Conservation (phyloP, 2,797 vertebrate species). For the Simalia tracyae region DNA sequence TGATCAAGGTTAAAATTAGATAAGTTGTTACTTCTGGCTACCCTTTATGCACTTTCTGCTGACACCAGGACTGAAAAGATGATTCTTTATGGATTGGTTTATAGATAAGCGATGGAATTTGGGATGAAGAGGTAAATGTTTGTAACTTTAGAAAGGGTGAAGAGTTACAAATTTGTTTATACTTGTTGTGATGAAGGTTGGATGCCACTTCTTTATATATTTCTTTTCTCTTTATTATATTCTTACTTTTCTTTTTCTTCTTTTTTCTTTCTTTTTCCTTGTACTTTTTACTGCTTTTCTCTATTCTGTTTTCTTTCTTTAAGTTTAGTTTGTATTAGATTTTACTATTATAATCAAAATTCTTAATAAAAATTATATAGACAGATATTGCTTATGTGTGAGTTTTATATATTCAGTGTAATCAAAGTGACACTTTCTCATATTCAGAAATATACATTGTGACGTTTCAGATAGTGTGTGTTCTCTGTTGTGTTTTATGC, state of each 20-base stretch:
- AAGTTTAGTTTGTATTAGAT: not conserved
- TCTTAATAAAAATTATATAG: too few relatives aligned
- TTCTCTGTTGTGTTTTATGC: not conserved
- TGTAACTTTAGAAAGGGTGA: too few relatives aligned
- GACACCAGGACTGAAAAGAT: not conserved
- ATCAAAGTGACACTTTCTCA: not conserved
- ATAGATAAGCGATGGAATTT: not conserved
- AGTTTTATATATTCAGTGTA: not conserved
- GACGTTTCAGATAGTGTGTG: slow-evolving; percentile 21
- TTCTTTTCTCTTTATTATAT: not conserved
- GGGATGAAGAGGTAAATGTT: not conserved
- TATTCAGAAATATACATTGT: not conserved
- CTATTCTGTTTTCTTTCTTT: not conserved
- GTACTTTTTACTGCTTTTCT: not conserved
- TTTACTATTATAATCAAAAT: not conserved
- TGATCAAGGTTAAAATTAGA: not conserved
- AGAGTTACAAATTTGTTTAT: not conserved
- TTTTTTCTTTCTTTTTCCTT: not conserved
- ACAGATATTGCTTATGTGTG: too few relatives aligned
- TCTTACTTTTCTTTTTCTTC: not conserved
- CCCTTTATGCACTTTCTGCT: not conserved
- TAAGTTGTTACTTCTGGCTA: not conserved
- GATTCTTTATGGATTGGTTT: not conserved
- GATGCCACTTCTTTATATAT: not conserved
- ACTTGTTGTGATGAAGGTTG: not conserved